Conservation (phyloP, 2,888 invertebrate species). For the Morinoia aosen region DNA sequence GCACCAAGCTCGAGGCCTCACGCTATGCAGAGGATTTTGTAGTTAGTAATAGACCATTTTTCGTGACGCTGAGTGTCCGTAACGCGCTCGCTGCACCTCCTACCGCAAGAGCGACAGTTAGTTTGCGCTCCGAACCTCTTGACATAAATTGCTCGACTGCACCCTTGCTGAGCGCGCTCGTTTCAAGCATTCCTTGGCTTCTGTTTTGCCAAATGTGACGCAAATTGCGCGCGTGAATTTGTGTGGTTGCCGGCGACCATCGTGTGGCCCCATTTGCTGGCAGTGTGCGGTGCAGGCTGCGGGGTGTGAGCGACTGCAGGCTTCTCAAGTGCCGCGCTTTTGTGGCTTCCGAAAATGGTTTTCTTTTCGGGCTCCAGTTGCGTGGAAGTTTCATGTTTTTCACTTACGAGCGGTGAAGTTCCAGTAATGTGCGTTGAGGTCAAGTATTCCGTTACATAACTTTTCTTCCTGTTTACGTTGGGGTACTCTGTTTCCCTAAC, state of each 20-base stretch:
- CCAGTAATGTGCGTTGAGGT: not conserved
- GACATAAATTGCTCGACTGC: not conserved
- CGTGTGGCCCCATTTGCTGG: not conserved
- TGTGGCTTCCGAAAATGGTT: not conserved
- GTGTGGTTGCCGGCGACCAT: not conserved
- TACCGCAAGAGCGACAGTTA: not conserved
- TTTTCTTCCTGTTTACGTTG: not conserved
- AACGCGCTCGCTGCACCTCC: not conserved
- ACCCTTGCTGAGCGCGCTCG: not conserved
- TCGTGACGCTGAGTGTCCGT: not conserved
- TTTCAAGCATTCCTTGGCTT: constrained; percentile 2
- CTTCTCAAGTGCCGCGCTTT: not conserved
- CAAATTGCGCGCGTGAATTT: not conserved
- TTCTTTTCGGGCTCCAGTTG: not conserved
- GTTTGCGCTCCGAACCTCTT: not conserved
- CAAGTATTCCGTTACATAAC: not conserved
- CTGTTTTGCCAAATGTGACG: constrained; percentile 12
- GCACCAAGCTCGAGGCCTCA: not conserved
- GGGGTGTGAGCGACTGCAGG: not conserved
- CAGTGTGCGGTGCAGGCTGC: not conserved
- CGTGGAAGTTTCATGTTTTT: not conserved
- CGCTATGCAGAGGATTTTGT: not conserved
- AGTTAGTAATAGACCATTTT: not conserved
- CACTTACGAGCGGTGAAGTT: not conserved
- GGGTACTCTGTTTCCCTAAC: not conserved